Evolutionary conservation across 1,140 invertebrate species (phyloP).

Genomic region (Ips typographus): DNA sequence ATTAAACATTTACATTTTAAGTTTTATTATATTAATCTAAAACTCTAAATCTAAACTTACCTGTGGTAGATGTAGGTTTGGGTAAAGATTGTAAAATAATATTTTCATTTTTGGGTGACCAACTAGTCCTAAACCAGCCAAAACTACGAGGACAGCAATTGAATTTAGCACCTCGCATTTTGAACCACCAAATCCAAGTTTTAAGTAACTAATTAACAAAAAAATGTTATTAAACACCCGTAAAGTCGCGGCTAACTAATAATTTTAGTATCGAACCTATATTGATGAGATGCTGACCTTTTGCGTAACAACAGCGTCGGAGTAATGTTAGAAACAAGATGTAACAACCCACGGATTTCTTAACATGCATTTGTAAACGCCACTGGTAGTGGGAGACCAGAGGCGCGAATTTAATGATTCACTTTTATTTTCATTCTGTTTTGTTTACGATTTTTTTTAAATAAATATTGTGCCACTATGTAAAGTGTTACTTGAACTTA

Average conservation of each 20-base stretch:
- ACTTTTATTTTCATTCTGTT: conserved; percentile 12
- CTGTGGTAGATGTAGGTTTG: conserved; percentile 42
- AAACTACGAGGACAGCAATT: conserved; percentile 34
- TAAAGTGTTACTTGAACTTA: too few relatives aligned
- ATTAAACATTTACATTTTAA: not conserved
- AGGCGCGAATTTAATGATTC: not conserved
- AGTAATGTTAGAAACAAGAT: not conserved
- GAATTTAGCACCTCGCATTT: conserved; percentile 31
- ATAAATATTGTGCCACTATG: too few relatives aligned
- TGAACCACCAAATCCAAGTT: not conserved
- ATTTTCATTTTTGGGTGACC: conserved; percentile 36
- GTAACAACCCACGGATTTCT: too few relatives aligned
- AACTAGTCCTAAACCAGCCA: conserved; percentile 35
- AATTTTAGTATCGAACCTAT: not conserved
- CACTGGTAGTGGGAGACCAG: not conserved
- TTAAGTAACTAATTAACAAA: not conserved
- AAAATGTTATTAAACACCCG: conserved; percentile 8
- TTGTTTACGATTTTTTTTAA: too few relatives aligned
- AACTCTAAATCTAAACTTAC: conserved; percentile 3
- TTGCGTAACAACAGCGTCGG: not conserved
- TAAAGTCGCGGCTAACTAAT: not conserved
- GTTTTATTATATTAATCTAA: not conserved
- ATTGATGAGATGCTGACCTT: conserved; percentile 11
- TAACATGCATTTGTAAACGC: too few relatives aligned
- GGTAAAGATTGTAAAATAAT: conserved; percentile 39